phyloP scores from a whole-genome alignment of 1,140 invertebrate species.

The Panagrolaimus sp. region DNA sequence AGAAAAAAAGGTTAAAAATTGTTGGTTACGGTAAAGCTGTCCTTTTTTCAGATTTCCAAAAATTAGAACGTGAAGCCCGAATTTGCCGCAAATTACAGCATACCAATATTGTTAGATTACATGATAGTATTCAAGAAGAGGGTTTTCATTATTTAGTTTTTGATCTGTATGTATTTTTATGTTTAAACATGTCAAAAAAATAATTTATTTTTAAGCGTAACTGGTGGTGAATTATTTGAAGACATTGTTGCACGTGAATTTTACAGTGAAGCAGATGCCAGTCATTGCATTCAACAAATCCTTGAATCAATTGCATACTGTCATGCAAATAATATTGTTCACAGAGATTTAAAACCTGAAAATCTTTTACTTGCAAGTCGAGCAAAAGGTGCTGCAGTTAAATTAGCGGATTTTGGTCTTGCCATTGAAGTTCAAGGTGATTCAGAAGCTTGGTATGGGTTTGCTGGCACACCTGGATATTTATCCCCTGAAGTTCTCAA shows the following conservation, averaged over 20 bases:
- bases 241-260: slow-evolving; percentile 99
- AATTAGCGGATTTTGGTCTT: slow-evolving; percentile 91
- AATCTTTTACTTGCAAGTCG: slow-evolving; percentile 97
- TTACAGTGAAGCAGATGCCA: slow-evolving; percentile 98
- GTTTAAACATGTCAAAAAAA: slow-evolving; percentile 8
- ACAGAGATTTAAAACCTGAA: slow-evolving; percentile 83
- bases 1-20: neutral
- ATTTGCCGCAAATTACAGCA: slow-evolving; percentile 82
- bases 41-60: slow-evolving; percentile 82
- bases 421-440: slow-evolving; percentile 99
- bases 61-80: slow-evolving; percentile 85
- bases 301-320: slow-evolving; percentile 99
- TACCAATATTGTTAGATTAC: slow-evolving; percentile 87
- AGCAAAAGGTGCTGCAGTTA: slow-evolving; percentile 96
- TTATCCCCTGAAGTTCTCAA: slow-evolving; percentile 97
- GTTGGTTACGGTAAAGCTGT: neutral
- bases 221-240: slow-evolving; percentile 98
- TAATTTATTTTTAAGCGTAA: slow-evolving; percentile 71
- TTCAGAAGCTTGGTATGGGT: slow-evolving; percentile 98
- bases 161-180: slow-evolving; percentile 73
- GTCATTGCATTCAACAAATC: slow-evolving; percentile 99
- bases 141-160: slow-evolving; percentile 99
- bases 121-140: slow-evolving; percentile 99
- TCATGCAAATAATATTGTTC: slow-evolving; percentile 94
- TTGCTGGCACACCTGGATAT: slow-evolving; percentile 98